Conservation (phyloP, 2,113 vertebrate genomes). For the Mola mola region DNA sequence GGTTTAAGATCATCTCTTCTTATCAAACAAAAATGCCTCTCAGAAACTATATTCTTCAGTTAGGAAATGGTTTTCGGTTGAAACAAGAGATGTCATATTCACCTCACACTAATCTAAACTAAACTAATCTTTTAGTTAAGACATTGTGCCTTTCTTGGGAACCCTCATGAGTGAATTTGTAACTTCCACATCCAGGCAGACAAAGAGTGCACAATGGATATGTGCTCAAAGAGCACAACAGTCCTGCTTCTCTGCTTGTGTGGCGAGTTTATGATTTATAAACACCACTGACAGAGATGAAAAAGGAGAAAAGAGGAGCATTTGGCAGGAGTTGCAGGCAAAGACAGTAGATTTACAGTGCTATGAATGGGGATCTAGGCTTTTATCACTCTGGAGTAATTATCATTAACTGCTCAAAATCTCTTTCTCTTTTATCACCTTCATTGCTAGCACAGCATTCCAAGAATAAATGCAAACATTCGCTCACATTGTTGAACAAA, state of each 20-base stretch:
- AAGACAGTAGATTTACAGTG: conserved; percentile 43
- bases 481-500: conserved; percentile 16
- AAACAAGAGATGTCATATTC: background rate
- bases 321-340: conserved; percentile 40
- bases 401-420: conserved; percentile 23
- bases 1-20: background rate
- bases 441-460: conserved; percentile 29
- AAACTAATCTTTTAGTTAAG: background rate
- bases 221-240: conserved; percentile 19
- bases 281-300: conserved; percentile 45
- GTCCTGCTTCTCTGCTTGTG: conserved; percentile 19
- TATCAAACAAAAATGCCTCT: too few species aligned
- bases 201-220: conserved; percentile 7
- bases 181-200: background rate
- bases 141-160: conserved; percentile 1
- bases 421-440: conserved; percentile 33
- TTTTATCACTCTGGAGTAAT: conserved; percentile 53
- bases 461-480: conserved; percentile 31
- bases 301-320: conserved; percentile 29
- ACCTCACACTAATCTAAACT: background rate
- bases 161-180: conserved; percentile 16
- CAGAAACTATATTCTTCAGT: too few species aligned
- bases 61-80: too few species aligned
- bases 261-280: conserved; percentile 62
- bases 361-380: conserved; percentile 32